A percentile compares a stretch with the other conserved stretches of the same genome.
Evolutionary conservation across 2,888 invertebrate genomes (phyloP).

Genomic region (Anarsia innoxiella): DNA sequence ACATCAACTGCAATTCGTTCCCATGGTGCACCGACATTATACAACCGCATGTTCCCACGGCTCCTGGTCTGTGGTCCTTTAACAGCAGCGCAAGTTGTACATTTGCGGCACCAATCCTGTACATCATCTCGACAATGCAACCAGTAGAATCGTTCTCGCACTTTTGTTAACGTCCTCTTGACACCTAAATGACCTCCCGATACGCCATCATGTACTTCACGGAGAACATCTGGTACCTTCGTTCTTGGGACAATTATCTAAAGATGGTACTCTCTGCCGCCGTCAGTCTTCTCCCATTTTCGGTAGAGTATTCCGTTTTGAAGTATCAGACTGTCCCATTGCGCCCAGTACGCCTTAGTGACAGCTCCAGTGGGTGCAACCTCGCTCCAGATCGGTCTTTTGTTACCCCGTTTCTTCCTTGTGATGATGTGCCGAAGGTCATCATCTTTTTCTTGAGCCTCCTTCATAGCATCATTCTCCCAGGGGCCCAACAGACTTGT

Average conservation of each 20-base stretch:
- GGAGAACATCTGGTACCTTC: not conserved
- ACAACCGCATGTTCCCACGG: not conserved
- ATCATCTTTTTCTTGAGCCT: not conserved
- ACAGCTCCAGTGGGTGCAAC: not conserved
- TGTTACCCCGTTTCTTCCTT: not conserved
- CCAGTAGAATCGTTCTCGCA: conserved; percentile 5
- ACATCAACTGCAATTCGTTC: conserved; percentile 5
- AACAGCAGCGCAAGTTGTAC: conserved; percentile 3
- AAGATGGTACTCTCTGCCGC: conserved; percentile 1
- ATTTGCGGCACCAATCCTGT: conserved; percentile 10
- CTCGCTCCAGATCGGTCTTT: not conserved
- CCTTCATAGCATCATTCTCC: not conserved
- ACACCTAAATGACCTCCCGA: conserved; percentile 10
- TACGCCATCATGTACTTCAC: conserved; percentile 2
- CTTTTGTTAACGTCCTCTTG: conserved; percentile 4
- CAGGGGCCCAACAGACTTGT: not conserved
- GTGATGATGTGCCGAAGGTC: not conserved
- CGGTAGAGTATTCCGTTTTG: not conserved
- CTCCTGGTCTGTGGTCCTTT: not conserved
- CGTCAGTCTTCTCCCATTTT: conserved; percentile 1
- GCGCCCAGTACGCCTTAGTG: not conserved
- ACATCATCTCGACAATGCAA: conserved; percentile 7
- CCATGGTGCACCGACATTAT: conserved; percentile 3
- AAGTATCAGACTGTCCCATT: not conserved
- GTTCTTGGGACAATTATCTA: not conserved